These are phyloP conservation scores for Cladopsammia gracilis DNA, from an alignment of 64 coral and sea anemone species.

Conservation along the genomic window DNA sequence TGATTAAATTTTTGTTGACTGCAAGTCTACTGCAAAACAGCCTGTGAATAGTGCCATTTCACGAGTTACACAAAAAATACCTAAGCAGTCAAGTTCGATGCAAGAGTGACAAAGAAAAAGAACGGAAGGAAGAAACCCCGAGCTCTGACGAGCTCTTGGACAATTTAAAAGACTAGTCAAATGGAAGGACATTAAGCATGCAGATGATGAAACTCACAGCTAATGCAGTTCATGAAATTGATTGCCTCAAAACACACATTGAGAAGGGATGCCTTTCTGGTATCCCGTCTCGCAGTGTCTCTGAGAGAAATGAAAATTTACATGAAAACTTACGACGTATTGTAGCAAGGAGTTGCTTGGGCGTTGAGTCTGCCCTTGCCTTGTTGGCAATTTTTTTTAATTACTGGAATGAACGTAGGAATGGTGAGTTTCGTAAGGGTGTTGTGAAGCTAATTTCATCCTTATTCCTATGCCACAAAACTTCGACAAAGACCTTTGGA, in stretches of 20 bases:
- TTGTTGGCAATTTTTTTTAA: conserved; percentile 49
- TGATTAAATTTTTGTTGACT: too few species aligned
- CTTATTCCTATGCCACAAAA: too few species aligned
- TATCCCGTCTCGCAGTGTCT: conserved; percentile 42
- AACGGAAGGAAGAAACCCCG: conserved; percentile 12
- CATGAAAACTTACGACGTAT: not conserved
- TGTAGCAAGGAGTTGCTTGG: conserved; percentile 6
- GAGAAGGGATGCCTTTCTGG: conserved; percentile 48
- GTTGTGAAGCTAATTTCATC: too few species aligned
- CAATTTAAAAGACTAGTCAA: not conserved
- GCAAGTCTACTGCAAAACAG: too few species aligned
- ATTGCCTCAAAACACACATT: not conserved
- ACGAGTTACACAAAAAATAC: conserved; percentile 43
- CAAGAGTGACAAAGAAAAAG: conserved; percentile 10
- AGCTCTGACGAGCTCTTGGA: not conserved
- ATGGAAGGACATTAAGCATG: not conserved
- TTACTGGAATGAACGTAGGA: conserved; percentile 70
- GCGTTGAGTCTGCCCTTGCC: conserved; percentile 20
- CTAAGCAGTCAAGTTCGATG: conserved; percentile 22
- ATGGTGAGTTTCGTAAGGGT: too few species aligned
- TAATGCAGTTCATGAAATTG: conserved; percentile 23
- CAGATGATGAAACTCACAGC: conserved; percentile 28
- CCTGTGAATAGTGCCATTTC: too few species aligned
- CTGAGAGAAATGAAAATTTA: conserved; percentile 64
- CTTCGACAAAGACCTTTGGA: too few species aligned